A percentile compares a stretch with the other conserved stretches of the same genome.
Evolutionary conservation across 2,888 invertebrate genomes (phyloP).

Genomic region (Drosophila falleni): DNA sequence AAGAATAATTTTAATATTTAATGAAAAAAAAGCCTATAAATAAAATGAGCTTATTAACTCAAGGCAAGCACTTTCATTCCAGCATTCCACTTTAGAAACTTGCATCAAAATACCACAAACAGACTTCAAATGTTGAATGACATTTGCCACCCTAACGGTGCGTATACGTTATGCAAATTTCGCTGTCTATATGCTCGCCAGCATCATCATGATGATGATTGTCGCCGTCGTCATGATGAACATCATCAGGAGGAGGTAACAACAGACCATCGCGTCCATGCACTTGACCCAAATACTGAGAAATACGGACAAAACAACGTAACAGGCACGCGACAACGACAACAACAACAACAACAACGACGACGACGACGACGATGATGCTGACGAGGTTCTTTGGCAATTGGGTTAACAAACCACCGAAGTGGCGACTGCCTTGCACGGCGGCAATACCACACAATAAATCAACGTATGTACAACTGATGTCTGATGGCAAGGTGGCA

Average conservation of each 20-base stretch:
- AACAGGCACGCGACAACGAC: constrained; percentile 67
- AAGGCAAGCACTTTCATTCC: not conserved
- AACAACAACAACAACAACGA: constrained; percentile 22
- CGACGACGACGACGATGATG: constrained; percentile 25
- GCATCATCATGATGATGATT: constrained; percentile 3
- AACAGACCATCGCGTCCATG: constrained; percentile 49
- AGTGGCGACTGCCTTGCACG: constrained; percentile 18
- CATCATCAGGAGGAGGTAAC: constrained; percentile 27
- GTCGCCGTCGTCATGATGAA: constrained; percentile 2
- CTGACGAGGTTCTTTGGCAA: constrained; percentile 43
- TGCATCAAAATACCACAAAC: not conserved
- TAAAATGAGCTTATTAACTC: not conserved
- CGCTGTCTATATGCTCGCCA: constrained; percentile 1
- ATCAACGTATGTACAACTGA: constrained; percentile 32
- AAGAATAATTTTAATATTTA: not conserved
- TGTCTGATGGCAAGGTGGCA: constrained; percentile 7
- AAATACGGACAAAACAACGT: constrained; percentile 53
- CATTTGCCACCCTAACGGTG: not conserved
- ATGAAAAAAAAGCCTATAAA: not conserved
- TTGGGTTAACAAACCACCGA: constrained; percentile 77
- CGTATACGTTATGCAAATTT: constrained; percentile 54
- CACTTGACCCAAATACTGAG: constrained; percentile 76
- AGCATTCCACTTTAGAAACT: not conserved
- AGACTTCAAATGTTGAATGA: not conserved
- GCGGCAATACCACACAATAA: constrained; percentile 44